phyloP scores from a whole-genome alignment of 1,140 invertebrate species.

The Rhyacophila brunnea region DNA sequence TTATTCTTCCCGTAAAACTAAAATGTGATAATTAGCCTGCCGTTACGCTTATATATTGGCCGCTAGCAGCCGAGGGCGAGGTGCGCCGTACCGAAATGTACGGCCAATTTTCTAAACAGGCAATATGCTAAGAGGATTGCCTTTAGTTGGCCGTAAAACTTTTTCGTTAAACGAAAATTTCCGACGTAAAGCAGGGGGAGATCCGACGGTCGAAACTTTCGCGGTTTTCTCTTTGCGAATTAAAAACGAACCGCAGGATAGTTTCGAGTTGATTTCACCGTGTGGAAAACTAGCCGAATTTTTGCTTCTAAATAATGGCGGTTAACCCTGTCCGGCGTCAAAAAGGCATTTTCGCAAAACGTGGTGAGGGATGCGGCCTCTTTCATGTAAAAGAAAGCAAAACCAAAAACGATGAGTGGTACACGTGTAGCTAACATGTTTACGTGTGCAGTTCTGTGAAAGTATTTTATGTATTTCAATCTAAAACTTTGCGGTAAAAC shows the following conservation, averaged over 20 bases:
- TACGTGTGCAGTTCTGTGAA: background rate
- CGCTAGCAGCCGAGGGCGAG: too few relatives aligned
- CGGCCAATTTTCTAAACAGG: slow-evolving; percentile 11
- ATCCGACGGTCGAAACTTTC: background rate
- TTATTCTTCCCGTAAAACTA: slow-evolving; percentile 5
- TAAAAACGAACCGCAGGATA: background rate
- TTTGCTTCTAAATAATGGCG: background rate
- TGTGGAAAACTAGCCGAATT: background rate
- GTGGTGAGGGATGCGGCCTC: background rate
- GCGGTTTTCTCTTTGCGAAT: background rate
- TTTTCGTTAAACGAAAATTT: slow-evolving; percentile 4
- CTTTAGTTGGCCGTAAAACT: background rate
- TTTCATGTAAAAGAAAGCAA: background rate
- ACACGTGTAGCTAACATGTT: background rate
- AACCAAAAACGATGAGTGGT: background rate
- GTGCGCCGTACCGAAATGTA: background rate
- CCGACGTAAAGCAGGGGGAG: background rate
- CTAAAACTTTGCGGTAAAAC: background rate
- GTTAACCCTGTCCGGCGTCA: background rate
- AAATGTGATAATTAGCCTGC: slow-evolving; percentile 10
- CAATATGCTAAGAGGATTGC: slow-evolving; percentile 4
- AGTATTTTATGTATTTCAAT: slow-evolving; percentile 3
- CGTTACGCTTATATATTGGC: slow-evolving; percentile 13
- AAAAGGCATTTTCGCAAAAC: slow-evolving; percentile 1
- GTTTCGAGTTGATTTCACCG: background rate